Conservation (phyloP, 2,797 vertebrate genomes). For the Carcharodon carcharias region DNA sequence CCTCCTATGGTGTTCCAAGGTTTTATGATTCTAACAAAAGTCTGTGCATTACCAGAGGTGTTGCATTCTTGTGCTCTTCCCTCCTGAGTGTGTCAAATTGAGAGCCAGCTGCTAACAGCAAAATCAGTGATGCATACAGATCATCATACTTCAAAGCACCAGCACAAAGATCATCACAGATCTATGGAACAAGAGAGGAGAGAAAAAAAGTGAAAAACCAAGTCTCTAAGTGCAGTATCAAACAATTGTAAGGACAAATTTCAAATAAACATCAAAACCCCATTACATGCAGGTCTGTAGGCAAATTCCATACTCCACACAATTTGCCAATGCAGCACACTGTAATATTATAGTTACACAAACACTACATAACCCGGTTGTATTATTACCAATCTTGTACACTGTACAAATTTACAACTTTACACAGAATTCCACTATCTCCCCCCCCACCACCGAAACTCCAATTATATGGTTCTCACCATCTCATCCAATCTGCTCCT, state of each 20-base stretch:
- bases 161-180: constrained; percentile 83
- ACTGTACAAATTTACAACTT: background rate
- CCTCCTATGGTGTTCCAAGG: background rate
- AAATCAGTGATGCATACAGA: constrained; percentile 75
- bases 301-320: background rate
- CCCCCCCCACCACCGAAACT: background rate
- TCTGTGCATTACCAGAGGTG: constrained; percentile 71
- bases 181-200: constrained; percentile 53
- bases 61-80: constrained; percentile 80
- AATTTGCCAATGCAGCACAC: background rate
- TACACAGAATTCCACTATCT: background rate
- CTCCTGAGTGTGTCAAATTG: constrained; percentile 84
- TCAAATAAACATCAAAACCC: background rate
- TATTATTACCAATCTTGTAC: background rate
- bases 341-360: background rate
- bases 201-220: background rate
- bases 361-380: background rate
- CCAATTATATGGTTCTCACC: constrained; percentile 54
- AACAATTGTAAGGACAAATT: background rate
- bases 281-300: background rate
- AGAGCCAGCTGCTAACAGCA: constrained; percentile 82
- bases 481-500: constrained; percentile 77
- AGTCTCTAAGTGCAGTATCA: background rate
- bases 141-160: constrained; percentile 80
- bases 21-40: background rate